A percentile compares a stretch with the other conserved stretches of the same genome.
phyloP scores from a whole-genome alignment of 2,888 invertebrate genomes.

The Leptopilina syphax region DNA sequence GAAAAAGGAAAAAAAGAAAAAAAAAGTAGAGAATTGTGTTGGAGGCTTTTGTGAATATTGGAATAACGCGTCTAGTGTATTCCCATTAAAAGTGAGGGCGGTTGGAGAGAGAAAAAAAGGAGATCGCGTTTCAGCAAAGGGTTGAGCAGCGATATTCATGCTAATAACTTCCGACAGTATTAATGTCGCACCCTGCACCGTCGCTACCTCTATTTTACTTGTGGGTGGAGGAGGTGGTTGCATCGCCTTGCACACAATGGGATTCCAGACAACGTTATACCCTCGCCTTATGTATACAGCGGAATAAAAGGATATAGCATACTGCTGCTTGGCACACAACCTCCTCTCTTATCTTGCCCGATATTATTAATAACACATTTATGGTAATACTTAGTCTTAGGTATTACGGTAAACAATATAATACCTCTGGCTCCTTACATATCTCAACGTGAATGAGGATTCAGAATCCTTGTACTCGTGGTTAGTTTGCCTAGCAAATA shows the following conservation, averaged over 20 bases:
- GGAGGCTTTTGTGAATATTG: constrained; percentile 20
- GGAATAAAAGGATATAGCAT: constrained; percentile 41
- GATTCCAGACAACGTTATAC: constrained; percentile 39
- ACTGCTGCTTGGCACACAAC: constrained; percentile 15
- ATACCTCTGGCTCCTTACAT: constrained; percentile 47
- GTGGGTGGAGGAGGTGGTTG: not conserved
- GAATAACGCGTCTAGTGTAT: constrained; percentile 28
- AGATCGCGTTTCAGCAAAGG: constrained; percentile 52
- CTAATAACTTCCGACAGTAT: constrained; percentile 58
- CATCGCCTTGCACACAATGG: constrained; percentile 37
- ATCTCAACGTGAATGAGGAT: constrained; percentile 23
- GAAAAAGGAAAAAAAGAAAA: not conserved
- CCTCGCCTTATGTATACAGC: constrained; percentile 45
- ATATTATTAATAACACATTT: constrained; percentile 69
- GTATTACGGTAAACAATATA: constrained; percentile 61
- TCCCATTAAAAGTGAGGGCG: constrained; percentile 38
- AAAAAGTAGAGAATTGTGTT: not conserved
- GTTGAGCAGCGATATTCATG: constrained; percentile 51
- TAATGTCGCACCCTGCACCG: constrained; percentile 47
- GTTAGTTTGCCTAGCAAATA: constrained; percentile 39
- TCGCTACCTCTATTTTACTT: constrained; percentile 34
- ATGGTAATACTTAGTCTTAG: constrained; percentile 56
- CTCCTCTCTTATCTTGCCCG: constrained; percentile 43
- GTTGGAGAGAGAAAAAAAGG: constrained; percentile 28
- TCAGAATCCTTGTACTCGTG: constrained; percentile 9